Percentiles rank a stretch among this genome's conserved stretches.
These are phyloP conservation scores for Alectura lathami DNA, from an alignment of 2,113 vertebrate species.

Conservation along the genomic window DNA sequence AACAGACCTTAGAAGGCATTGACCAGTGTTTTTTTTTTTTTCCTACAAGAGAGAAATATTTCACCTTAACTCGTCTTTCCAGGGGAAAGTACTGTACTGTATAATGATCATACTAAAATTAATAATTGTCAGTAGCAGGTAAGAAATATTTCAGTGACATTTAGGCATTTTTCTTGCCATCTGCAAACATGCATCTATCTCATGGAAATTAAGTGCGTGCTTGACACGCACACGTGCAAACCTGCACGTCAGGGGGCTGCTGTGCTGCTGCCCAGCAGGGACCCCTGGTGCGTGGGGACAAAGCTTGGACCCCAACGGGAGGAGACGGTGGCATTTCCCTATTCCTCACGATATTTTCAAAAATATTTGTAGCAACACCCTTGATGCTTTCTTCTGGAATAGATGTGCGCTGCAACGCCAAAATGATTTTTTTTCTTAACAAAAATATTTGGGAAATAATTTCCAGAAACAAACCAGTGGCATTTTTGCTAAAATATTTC, in stretches of 20 bases:
- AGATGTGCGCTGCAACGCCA: fast-evolving
- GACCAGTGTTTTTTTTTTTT: not conserved
- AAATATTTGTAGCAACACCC: not conserved
- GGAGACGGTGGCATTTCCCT: too few species aligned
- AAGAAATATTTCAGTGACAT: not conserved
- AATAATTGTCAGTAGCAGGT: not conserved
- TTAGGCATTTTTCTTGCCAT: not conserved
- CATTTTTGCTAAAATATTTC: not conserved
- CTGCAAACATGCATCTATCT: not conserved
- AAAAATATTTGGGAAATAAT: not conserved
- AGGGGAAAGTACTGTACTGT: not conserved
- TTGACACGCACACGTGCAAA: fast-evolving
- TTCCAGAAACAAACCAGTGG: not conserved
- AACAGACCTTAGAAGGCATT: not conserved
- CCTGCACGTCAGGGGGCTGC: too few species aligned
- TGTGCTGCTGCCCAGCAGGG: too few species aligned
- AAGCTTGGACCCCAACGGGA: too few species aligned
- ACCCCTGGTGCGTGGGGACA: too few species aligned
- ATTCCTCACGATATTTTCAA: not conserved
- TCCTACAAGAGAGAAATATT: not conserved
- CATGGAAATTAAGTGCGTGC: not conserved
- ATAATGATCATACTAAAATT: not conserved
- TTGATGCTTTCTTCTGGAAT: fast-evolving
- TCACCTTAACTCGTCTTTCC: not conserved
- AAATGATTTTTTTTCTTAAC: not conserved